Percentiles rank a stretch among this genome's conserved stretches.
phyloP scores from a whole-genome alignment of 2,888 invertebrate genomes.

The Callimorpha dominula region DNA sequence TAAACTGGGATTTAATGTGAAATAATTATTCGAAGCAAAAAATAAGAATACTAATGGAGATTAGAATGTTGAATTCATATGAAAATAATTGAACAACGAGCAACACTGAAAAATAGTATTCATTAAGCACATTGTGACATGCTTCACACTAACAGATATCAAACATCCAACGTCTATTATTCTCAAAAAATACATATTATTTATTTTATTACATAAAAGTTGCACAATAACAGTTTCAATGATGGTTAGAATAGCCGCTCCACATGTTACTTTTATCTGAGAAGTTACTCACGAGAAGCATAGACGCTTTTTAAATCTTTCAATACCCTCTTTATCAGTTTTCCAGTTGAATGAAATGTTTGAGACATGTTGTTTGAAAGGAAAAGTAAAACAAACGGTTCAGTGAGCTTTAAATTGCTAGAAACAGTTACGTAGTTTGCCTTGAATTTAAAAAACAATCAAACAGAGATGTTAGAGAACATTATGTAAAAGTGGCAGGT shows the following conservation, averaged over 20 bases:
- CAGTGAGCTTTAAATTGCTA: not conserved
- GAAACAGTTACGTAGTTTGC: not conserved
- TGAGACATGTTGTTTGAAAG: slow-evolving; percentile 11
- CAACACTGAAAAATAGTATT: not conserved
- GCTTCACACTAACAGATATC: not conserved
- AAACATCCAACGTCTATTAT: not conserved
- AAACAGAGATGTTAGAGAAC: not conserved
- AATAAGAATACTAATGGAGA: not conserved
- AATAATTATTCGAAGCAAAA: not conserved
- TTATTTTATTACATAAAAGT: not conserved
- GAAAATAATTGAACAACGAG: not conserved
- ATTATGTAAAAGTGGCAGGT: too few relatives aligned
- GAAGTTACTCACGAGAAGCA: not conserved
- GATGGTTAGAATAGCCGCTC: not conserved
- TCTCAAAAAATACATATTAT: not conserved
- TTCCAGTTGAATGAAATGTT: not conserved
- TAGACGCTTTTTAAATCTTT: not conserved
- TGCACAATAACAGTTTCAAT: not conserved
- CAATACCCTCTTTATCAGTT: slow-evolving; percentile 6
- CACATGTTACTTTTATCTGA: not conserved
- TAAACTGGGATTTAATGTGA: not conserved
- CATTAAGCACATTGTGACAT: not conserved
- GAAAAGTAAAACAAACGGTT: slow-evolving; percentile 2
- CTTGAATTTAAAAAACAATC: not conserved
- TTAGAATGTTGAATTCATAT: not conserved